Conservation (phyloP, 1,140 invertebrate species). For the Pomphorhynchus laevis region DNA sequence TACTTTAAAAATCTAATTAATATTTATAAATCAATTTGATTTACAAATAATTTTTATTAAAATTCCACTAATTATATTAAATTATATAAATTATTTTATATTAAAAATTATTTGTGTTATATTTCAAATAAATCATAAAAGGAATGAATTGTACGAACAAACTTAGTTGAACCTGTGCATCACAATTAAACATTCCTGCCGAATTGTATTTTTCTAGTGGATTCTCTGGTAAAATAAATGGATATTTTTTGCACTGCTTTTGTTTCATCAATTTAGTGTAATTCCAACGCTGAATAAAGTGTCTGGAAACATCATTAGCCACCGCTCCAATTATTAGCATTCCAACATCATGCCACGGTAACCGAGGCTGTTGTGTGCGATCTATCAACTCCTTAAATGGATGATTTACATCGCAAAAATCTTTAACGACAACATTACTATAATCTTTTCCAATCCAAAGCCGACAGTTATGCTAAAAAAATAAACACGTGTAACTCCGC, state of each 20-base stretch:
- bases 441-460: slow-evolving; percentile 96
- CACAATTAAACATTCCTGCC: slow-evolving; percentile 16
- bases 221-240: slow-evolving; percentile 57
- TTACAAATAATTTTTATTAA: too few species aligned
- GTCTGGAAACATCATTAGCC: slow-evolving; percentile 55
- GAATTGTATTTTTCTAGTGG: slow-evolving; percentile 25
- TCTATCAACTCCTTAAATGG: slow-evolving; percentile 62
- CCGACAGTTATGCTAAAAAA: not conserved
- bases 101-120: too few species aligned
- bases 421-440: slow-evolving; percentile 83
- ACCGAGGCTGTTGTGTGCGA: slow-evolving; percentile 43
- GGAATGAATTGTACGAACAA: slow-evolving; percentile 2
- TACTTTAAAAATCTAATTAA: too few species aligned
- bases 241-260: slow-evolving; percentile 37
- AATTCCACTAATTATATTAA: too few species aligned
- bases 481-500: not conserved
- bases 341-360: slow-evolving; percentile 95
- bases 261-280: slow-evolving; percentile 43
- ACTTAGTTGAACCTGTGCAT: slow-evolving; percentile 17
- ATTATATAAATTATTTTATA: too few species aligned
- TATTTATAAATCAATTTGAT: too few species aligned
- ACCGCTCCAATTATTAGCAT: slow-evolving; percentile 40
- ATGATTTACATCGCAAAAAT: slow-evolving; percentile 41
- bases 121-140: not conserved
- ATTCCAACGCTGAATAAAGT: slow-evolving; percentile 93